Evolutionary conservation across 2,888 invertebrate species (phyloP).

Genomic region (Eulithis testata): DNA sequence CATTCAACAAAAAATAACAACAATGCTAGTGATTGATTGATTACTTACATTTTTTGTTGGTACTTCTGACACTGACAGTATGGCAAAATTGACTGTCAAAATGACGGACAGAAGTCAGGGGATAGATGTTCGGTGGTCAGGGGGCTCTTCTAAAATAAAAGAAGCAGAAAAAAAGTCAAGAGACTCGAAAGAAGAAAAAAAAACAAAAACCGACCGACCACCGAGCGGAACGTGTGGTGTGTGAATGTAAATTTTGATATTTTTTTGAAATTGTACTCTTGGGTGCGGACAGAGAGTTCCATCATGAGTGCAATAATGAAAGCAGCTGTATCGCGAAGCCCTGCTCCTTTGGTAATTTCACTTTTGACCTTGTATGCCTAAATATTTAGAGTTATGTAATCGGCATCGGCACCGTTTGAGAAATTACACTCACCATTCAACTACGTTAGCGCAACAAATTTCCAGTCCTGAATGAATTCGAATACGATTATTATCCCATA

Average conservation of each 20-base stretch:
- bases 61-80: no score
- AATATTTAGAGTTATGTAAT: constrained; percentile 76
- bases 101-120: no score
- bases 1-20: no score
- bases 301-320: constrained; percentile 84
- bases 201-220: constrained; percentile 24
- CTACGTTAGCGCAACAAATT: constrained; percentile 13
- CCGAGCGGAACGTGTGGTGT: constrained; percentile 23
- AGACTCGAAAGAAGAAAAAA: neutral
- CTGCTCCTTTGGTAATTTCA: constrained; percentile 71
- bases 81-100: no score
- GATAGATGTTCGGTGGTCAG: no score
- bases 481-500: no score
- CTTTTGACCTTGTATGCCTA: constrained; percentile 25
- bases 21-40: neutral
- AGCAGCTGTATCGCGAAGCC: constrained; percentile 72
- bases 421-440: constrained; percentile 47
- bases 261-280: constrained; percentile 59
- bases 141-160: no score
- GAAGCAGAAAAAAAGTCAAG: neutral
- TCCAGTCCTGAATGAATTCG: neutral
- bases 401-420: constrained; percentile 46
- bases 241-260: constrained; percentile 54
- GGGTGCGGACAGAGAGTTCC: constrained; percentile 84
- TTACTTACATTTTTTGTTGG: neutral